Evolutionary conservation across 1,140 invertebrate genomes (phyloP).

Genomic region (Oedothorax gibbosus): DNA sequence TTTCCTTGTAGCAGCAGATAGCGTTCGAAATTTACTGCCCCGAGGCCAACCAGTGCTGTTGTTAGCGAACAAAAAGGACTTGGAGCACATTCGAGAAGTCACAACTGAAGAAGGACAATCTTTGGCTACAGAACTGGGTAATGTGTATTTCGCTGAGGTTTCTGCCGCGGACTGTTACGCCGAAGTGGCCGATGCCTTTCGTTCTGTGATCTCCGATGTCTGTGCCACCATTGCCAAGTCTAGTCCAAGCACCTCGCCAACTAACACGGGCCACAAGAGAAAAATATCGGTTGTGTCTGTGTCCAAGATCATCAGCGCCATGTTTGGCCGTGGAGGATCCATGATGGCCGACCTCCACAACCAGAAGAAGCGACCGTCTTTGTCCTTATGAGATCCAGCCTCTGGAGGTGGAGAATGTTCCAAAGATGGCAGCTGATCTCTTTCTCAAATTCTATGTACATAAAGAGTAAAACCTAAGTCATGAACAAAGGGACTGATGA

Average conservation of each 20-base stretch:
- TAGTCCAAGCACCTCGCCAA: conserved; percentile 21
- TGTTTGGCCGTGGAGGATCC: conserved; percentile 38
- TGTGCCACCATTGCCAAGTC: conserved; percentile 68
- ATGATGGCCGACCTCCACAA: conserved; percentile 19
- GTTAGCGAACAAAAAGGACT: conserved; percentile 84
- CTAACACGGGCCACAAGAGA: conserved; percentile 15
- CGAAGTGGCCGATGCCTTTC: conserved; percentile 82
- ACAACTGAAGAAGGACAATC: conserved; percentile 82
- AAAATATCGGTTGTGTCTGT: conserved; percentile 54
- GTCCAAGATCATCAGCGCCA: conserved; percentile 53
- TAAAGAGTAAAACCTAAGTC: conserved; percentile 19
- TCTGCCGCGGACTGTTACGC: conserved; percentile 84
- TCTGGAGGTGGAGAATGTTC: not conserved
- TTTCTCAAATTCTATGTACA: not conserved
- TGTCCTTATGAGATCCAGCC: conserved; percentile 52
- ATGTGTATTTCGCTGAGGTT: conserved; percentile 86
- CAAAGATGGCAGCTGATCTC: conserved; percentile 1
- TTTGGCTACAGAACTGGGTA: conserved; percentile 74
- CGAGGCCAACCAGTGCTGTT: conserved; percentile 74
- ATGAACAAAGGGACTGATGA: not conserved
- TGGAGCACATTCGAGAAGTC: conserved; percentile 82
- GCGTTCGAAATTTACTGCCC: conserved; percentile 65
- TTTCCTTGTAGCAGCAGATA: conserved; percentile 79
- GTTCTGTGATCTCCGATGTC: conserved; percentile 77
- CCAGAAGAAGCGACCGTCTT: conserved; percentile 56